A percentile compares a stretch with the other conserved stretches of the same genome.
Evolutionary conservation across 2,888 invertebrate species (phyloP).

Genomic region (Aphidius colemani): DNA sequence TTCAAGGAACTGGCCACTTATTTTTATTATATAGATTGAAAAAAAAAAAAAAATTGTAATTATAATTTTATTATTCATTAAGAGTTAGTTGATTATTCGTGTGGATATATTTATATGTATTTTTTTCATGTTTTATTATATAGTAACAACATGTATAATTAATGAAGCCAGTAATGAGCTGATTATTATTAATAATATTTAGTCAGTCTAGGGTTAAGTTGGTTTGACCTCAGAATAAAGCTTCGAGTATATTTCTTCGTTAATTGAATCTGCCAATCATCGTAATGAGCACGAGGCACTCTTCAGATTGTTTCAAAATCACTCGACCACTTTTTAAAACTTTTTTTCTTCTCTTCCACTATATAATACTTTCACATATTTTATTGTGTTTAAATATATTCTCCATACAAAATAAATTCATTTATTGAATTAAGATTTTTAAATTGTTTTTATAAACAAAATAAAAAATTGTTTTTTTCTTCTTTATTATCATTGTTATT

Average conservation of each 20-base stretch:
- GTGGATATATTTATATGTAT: not conserved
- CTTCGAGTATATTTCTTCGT: slow-evolving; percentile 51
- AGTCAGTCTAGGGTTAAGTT: slow-evolving; percentile 53
- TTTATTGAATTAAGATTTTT: too few species aligned
- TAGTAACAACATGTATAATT: slow-evolving; percentile 45
- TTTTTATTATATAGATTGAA: not conserved
- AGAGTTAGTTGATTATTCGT: not conserved
- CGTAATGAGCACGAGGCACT: slow-evolving; percentile 69
- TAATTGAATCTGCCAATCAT: slow-evolving; percentile 83
- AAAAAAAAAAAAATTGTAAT: not conserved
- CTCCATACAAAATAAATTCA: too few species aligned
- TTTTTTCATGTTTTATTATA: not conserved
- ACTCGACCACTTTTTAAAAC: slow-evolving; percentile 5
- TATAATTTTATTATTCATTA: not conserved
- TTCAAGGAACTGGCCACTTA: too few species aligned
- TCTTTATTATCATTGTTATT: too few species aligned
- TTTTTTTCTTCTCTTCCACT: slow-evolving; percentile 24
- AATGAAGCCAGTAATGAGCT: slow-evolving; percentile 58
- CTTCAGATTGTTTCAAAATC: not conserved
- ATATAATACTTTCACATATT: slow-evolving; percentile 14
- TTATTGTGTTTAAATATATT: not conserved
- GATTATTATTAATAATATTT: slow-evolving; percentile 60
- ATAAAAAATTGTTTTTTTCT: too few species aligned
- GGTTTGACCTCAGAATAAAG: slow-evolving; percentile 50
- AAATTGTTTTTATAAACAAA: too few species aligned